phyloP scores from a whole-genome alignment of 2,113 vertebrate genomes.

The Uropsilus gracilis region DNA sequence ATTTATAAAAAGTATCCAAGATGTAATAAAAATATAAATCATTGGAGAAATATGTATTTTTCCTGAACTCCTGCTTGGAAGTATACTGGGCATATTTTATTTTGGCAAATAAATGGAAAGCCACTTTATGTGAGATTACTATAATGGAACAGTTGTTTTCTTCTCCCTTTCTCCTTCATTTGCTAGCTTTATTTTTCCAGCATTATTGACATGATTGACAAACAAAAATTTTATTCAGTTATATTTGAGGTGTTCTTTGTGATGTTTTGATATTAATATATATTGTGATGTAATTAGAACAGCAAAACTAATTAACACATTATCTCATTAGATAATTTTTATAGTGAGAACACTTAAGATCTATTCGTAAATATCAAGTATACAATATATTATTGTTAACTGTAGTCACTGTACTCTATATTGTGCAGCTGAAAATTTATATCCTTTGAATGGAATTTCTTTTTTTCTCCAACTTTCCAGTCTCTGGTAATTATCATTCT shows the following conservation, averaged over 20 bases:
- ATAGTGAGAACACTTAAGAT: neutral
- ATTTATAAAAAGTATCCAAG: neutral
- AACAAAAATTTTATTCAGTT: neutral
- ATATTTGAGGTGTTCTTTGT: neutral
- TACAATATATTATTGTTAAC: neutral
- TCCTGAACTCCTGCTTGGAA: neutral
- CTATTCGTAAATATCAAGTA: neutral
- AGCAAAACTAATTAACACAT: neutral
- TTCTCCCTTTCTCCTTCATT: neutral
- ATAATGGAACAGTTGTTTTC: neutral
- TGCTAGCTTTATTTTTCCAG: neutral
- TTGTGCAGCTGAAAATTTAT: neutral
- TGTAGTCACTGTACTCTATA: neutral
- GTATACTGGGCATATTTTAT: neutral
- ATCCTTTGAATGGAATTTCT: neutral
- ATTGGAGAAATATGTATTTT: neutral
- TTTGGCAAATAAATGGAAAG: neutral
- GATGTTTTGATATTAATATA: neutral
- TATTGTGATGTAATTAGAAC: neutral
- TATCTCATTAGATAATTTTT: neutral
- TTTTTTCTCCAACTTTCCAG: neutral
- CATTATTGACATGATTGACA: neutral
- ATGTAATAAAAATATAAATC: neutral
- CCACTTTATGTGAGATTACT: neutral
- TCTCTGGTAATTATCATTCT: neutral